These are phyloP conservation scores for Seira sanloemensis DNA, from an alignment of 2,888 invertebrate genomes.

Conservation along the genomic window DNA sequence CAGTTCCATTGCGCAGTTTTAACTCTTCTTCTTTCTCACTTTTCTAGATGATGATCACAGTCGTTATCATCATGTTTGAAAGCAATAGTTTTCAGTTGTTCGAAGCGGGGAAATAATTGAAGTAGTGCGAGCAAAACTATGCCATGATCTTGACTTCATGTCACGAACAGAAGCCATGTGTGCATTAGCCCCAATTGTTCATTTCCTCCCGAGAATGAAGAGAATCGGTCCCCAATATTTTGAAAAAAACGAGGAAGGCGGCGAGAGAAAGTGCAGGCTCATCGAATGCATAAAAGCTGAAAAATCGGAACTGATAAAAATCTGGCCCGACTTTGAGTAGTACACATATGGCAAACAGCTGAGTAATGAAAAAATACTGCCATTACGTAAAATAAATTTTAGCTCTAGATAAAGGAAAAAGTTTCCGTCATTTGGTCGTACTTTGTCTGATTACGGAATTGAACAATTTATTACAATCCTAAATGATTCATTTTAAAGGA, in stretches of 20 bases:
- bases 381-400: too few relatives aligned
- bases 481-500: too few relatives aligned
- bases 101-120: too few relatives aligned
- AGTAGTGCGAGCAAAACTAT: not conserved
- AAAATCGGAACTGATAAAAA: too few relatives aligned
- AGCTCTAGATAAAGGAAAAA: too few relatives aligned
- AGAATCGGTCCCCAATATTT: not conserved
- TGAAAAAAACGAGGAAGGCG: not conserved
- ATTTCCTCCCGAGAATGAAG: slow-evolving; percentile 17
- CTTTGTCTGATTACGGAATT: too few relatives aligned
- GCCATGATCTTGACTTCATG: not conserved
- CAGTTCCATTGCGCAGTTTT: not conserved
- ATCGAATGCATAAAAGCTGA: slow-evolving; percentile 2
- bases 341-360: too few relatives aligned
- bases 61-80: slow-evolving; percentile 1
- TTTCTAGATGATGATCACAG: slow-evolving; percentile 19
- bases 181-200: slow-evolving; percentile 8
- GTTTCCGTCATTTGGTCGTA: too few relatives aligned
- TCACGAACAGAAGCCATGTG: not conserved
- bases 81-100: slow-evolving; percentile 10
- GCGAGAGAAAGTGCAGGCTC: not conserved
- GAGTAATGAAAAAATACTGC: too few relatives aligned
- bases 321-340: too few relatives aligned
- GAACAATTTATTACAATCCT: too few relatives aligned
- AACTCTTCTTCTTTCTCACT: not conserved